Conservation (phyloP, 1,140 invertebrate species). For the Patella vulgata region DNA sequence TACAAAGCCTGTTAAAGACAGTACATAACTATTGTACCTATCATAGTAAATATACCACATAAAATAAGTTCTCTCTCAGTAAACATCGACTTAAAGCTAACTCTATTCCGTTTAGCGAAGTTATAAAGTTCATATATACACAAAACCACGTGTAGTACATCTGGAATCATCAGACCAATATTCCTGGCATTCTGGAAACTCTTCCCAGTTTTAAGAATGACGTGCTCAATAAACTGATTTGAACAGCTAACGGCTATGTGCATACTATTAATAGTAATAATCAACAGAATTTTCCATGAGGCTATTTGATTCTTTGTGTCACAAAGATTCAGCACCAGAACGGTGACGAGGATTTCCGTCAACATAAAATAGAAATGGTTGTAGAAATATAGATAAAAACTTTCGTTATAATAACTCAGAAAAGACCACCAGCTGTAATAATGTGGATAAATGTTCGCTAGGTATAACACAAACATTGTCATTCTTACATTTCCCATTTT, state of each 20-base stretch:
- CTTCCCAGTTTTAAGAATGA: conserved; percentile 76
- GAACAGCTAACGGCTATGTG: conserved; percentile 77
- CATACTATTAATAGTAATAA: conserved; percentile 75
- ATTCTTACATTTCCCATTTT: conserved; percentile 59
- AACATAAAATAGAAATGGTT: conserved; percentile 76
- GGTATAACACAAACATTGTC: conserved; percentile 77
- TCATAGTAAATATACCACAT: too few species aligned
- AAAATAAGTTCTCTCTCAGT: too few species aligned
- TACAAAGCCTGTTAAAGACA: too few species aligned
- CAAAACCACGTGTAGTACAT: conserved; percentile 75
- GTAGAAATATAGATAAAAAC: conserved; percentile 73
- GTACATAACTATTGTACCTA: too few species aligned
- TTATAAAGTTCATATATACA: too few species aligned
- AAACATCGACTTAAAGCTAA: too few species aligned
- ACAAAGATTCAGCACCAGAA: conserved; percentile 66
- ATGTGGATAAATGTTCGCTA: conserved; percentile 78
- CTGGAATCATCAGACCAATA: conserved; percentile 79
- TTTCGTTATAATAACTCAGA: conserved; percentile 86
- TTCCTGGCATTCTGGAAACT: conserved; percentile 72
- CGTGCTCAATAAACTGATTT: conserved; percentile 81
- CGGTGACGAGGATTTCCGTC: conserved; percentile 78
- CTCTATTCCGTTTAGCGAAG: too few species aligned
- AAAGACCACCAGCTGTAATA: conserved; percentile 81
- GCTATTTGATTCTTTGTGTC: conserved; percentile 71
- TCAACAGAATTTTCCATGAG: conserved; percentile 73